Conservation (phyloP, 2,888 invertebrate species). For the Limenitis camilla region DNA sequence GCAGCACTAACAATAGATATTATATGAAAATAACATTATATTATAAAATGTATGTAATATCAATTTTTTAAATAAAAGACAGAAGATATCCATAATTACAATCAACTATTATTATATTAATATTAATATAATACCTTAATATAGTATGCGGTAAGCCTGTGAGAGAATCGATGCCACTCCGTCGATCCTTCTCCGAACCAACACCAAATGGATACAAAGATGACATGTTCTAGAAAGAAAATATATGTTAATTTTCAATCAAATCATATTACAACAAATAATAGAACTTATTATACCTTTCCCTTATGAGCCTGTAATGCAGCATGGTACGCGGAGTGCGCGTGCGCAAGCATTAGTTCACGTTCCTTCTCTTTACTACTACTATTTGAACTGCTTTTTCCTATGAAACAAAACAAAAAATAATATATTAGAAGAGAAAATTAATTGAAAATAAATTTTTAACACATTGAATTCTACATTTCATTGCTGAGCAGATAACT, state of each 20-base stretch:
- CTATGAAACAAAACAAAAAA: slow-evolving; percentile 27
- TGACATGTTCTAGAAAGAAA: slow-evolving; percentile 58
- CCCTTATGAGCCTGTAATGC: slow-evolving; percentile 65
- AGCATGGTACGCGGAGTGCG: slow-evolving; percentile 68
- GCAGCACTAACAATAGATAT: slow-evolving; percentile 81
- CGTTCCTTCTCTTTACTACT: slow-evolving; percentile 58
- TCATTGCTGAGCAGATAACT: too few species aligned
- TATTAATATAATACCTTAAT: slow-evolving; percentile 46
- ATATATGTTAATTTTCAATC: background rate
- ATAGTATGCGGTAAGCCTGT: slow-evolving; percentile 69
- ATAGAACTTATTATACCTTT: slow-evolving; percentile 40
- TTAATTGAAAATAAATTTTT: background rate
- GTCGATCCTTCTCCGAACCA: slow-evolving; percentile 64
- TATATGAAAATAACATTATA: slow-evolving; percentile 32
- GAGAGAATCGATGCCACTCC: slow-evolving; percentile 59
- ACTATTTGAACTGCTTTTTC: slow-evolving; percentile 42
- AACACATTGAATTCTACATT: too few species aligned
- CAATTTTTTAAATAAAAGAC: too few species aligned
- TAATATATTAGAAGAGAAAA: background rate
- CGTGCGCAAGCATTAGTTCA: slow-evolving; percentile 67
- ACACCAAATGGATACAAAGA: slow-evolving; percentile 64
- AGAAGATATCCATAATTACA: background rate
- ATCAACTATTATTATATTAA: background rate
- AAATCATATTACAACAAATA: background rate
- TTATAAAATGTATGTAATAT: background rate